These are phyloP conservation scores for Miniopterus natalensis DNA, from an alignment of 2,113 vertebrate species.

Conservation along the genomic window DNA sequence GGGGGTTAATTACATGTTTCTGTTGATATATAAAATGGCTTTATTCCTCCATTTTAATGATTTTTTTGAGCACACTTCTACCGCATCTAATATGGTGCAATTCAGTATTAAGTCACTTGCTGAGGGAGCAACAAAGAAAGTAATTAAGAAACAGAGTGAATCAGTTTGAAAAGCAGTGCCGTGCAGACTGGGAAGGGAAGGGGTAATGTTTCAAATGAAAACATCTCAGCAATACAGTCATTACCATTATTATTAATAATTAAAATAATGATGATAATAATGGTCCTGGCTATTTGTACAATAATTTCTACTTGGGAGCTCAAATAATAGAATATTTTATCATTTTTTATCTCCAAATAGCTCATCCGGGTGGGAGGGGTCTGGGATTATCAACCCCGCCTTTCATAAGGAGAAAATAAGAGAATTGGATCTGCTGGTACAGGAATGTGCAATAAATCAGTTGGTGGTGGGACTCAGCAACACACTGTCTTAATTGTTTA, in stretches of 20 bases:
- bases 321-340: background rate
- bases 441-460: background rate
- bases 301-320: background rate
- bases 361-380: background rate
- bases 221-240: background rate
- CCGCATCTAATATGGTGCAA: background rate
- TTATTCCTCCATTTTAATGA: constrained; percentile 7
- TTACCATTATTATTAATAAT: constrained; percentile 14
- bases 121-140: background rate
- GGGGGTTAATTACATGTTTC: background rate
- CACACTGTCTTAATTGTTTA: background rate
- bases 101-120: constrained; percentile 1
- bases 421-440: background rate
- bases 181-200: background rate
- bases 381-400: background rate
- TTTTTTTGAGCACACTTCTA: background rate
- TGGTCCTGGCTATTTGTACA: constrained; percentile 11
- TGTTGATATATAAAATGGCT: background rate
- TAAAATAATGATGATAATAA: constrained; percentile 50
- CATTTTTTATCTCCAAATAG: background rate
- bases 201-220: constrained; percentile 30
- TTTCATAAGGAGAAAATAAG: constrained; percentile 39
- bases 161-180: constrained; percentile 4
- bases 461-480: background rate
- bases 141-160: constrained; percentile 6